Evolutionary conservation across 2,888 invertebrate genomes (phyloP), one percentile per base, ranked within the genome.

Genomic region (Hanleya hanleyi): DNA sequence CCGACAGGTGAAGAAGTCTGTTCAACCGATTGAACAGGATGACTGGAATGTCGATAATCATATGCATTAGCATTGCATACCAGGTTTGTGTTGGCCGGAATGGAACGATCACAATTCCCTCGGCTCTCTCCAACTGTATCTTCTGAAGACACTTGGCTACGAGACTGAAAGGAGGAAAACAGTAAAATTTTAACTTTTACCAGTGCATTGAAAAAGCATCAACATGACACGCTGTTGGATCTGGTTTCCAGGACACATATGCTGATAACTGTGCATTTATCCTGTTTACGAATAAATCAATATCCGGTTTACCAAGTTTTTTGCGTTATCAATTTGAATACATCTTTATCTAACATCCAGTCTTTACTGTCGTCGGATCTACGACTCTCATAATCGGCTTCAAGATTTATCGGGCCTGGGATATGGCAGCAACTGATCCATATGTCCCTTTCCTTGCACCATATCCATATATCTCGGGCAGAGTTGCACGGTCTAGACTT

Each of bases 131-230:
- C 37, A 64, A 26, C 3, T 67, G 9, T 32, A 78, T 38, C 38
- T 77, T 78, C 22, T 74, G 72, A 0, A 80, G 7, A 12, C 74
- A 41, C 15, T 65, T 26, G 15, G 68, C 57, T 26, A 73, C 69
- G 9, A 73, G 26, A 35, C 57, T 36, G 72, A 80, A 78, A 64
- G 78, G 80, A 12, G 0, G 15, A 41, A 41, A 41, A 41, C 41
- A 41, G 18, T 41, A 41, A 41, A 41, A 41, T 18, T 41, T 41
- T 41, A 66, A 67, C 26, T 41, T 7, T 6, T 29, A 18, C 78
- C 77, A 78, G 4, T 41, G 65, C 1, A 78, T 15, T 4, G 74
- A 67, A 74, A 80, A 78, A 41, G 77, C 74, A 75, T 78, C 51
- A 32, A 33, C n/a, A 35, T 22, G 69, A 47, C 18, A 15, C 4